Percentiles rank a stretch among this genome's conserved stretches.
These are phyloP conservation scores for Melinaea marsaeus DNA, from an alignment of 2,888 invertebrate species.

Conservation along the genomic window DNA sequence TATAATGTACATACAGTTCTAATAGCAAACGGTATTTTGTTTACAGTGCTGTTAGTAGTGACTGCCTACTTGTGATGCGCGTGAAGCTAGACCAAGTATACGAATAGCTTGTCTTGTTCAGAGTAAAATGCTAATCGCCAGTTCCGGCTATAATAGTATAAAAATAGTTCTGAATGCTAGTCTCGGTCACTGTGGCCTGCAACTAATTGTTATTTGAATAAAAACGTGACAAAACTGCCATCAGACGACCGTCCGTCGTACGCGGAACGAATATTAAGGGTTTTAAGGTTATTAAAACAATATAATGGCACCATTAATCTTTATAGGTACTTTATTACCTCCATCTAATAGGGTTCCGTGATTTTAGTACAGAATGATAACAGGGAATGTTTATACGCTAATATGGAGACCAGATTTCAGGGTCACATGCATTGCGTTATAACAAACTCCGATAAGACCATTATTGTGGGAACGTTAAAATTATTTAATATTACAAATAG, in stretches of 20 bases:
- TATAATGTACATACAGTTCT: background rate
- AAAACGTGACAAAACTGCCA: conserved; percentile 45
- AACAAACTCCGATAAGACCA: background rate
- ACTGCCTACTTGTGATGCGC: conserved; percentile 10
- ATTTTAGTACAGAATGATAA: background rate
- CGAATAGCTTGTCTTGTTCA: conserved; percentile 20
- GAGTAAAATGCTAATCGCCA: conserved; percentile 27
- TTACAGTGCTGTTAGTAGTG: conserved; percentile 1
- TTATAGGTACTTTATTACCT: conserved; percentile 18
- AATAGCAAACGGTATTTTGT: conserved; percentile 9
- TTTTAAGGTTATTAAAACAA: conserved; percentile 34
- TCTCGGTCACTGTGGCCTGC: conserved; percentile 37
- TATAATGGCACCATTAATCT: conserved; percentile 30
- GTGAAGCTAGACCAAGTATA: background rate
- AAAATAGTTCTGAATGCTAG: conserved; percentile 40
- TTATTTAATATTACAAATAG: too few species aligned
- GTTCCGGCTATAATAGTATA: conserved; percentile 32
- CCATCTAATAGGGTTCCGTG: background rate
- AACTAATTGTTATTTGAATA: conserved; percentile 65
- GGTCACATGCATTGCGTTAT: background rate
- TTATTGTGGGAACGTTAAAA: background rate
- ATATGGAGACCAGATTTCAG: background rate
- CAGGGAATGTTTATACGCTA: background rate
- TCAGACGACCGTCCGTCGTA: conserved; percentile 34
- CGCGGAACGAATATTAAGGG: conserved; percentile 33